Evolutionary conservation across 2,888 invertebrate species (phyloP).

Genomic region (Pegoplata infirma): DNA sequence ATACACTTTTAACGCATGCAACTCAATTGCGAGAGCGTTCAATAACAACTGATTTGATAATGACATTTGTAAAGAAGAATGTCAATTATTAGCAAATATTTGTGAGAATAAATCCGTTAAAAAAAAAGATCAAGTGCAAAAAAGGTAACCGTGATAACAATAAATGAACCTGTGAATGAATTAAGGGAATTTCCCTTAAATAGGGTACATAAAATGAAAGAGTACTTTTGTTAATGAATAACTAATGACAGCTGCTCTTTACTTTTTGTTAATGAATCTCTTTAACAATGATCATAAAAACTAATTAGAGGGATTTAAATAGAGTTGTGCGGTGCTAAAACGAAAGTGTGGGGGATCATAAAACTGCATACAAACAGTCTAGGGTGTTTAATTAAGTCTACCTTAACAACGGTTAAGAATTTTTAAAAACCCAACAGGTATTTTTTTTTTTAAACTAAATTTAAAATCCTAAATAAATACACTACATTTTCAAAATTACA

Average conservation of each 20-base stretch:
- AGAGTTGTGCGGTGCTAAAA: too few relatives aligned
- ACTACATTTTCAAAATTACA: not conserved
- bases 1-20: conserved; percentile 36
- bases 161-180: conserved; percentile 35
- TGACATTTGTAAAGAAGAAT: conserved; percentile 27
- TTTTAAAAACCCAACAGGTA: conserved; percentile 9
- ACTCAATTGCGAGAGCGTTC: conserved; percentile 60
- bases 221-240: not conserved
- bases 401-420: not conserved
- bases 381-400: not conserved
- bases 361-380: not conserved
- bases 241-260: not conserved
- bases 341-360: not conserved
- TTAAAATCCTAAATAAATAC: conserved; percentile 9
- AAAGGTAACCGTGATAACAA: too few relatives aligned
- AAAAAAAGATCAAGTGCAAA: conserved; percentile 6
- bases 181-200: conserved; percentile 16
- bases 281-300: conserved; percentile 1
- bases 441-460: not conserved
- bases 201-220: conserved; percentile 8
- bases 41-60: conserved; percentile 57
- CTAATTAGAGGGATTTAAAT: not conserved
- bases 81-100: conserved; percentile 7
- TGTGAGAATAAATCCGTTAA: conserved; percentile 2
- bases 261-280: not conserved